Conservation (phyloP, 92 coral and sea anemone species). For the Epizoanthus ramosus region DNA sequence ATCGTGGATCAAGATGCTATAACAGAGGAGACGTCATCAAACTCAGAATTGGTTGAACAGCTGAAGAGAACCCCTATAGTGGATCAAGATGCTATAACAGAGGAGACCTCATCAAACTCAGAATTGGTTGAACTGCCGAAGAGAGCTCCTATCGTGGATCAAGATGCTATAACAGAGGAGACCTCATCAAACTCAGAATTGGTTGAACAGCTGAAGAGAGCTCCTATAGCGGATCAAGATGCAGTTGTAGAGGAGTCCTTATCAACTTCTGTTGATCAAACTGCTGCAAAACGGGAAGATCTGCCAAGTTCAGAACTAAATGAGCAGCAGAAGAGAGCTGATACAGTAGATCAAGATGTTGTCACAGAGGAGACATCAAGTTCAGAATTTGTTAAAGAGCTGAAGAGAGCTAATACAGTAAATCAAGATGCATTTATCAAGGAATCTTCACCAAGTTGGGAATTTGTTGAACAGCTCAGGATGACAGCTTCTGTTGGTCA, state of each 20-base stretch:
- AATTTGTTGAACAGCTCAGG: too few relatives aligned
- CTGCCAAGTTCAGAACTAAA: not conserved
- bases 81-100: too few relatives aligned
- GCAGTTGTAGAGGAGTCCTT: too few relatives aligned
- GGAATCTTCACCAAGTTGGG: slow-evolving; percentile 6
- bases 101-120: not conserved
- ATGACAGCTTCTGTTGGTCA: not conserved
- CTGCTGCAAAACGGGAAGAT: slow-evolving; percentile 7
- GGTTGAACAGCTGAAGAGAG: slow-evolving; percentile 27
- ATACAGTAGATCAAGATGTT: too few relatives aligned
- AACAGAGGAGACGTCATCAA: too few relatives aligned
- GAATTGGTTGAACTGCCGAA: slow-evolving; percentile 31
- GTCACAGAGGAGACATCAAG: too few relatives aligned
- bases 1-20: too few relatives aligned
- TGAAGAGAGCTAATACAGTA: slow-evolving; percentile 31
- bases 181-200: not conserved
- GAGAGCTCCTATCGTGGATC: slow-evolving; percentile 38
- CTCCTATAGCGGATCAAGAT: too few relatives aligned
- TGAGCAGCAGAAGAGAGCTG: too few relatives aligned
- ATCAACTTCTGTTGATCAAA: slow-evolving; percentile 24
- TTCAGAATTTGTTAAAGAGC: not conserved
- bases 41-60: not conserved
- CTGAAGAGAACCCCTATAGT: too few relatives aligned
- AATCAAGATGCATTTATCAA: slow-evolving; percentile 35
- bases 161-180: slow-evolving; percentile 3